Evolutionary conservation across 2,113 vertebrate genomes (phyloP), one percentile per base, ranked within the genome.

Genomic region (Dascyllus trimaculatus): DNA sequence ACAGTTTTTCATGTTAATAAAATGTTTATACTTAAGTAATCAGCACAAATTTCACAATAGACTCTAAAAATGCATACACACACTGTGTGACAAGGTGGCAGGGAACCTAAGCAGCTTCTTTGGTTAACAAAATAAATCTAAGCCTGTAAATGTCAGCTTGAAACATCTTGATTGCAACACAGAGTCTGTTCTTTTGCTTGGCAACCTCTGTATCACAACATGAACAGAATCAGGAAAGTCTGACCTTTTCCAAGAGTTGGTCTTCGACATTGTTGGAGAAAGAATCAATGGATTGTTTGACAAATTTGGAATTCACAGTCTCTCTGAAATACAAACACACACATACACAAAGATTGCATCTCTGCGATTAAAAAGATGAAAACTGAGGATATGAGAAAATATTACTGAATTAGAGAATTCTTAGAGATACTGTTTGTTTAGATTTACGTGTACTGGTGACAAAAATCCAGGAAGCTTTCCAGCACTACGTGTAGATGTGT

Each of bases 221-320:
- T 1, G 22, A 29, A 15, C 1, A 35, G 4, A 52, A 26, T 32
- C 53, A 4, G 1, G 6, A 57, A 53, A 57, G 25, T 60, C 95
- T 93, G 89, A 99, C 98, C 85, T 88, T 92, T 80, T 94, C 88
- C 1, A 87, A 75, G 46, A 99, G 88, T 18, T 98, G 94, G 8
- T 94, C 93, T 92, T 95, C 90, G 80, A 97, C 92, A 35, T 81
- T 91, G 26, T 75, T 79, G 84, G 89, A 92, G 85, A 99, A 95
- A 24, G 38, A 71, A 80, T 80, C 53, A 17, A 98, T 63, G 22
- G 94, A 91, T 76, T 90, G 80, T 84, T 75, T 94, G 84, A 93
- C 93, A 15, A 73, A 13, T 4, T 71, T 57, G 21, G 95, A 95
- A 52, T 95, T 92, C 75, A 94, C 56, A 11, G 89, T 88, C 89